Evolutionary conservation across 1,140 invertebrate species (phyloP).

Genomic region (Macrocentrus cingulum): DNA sequence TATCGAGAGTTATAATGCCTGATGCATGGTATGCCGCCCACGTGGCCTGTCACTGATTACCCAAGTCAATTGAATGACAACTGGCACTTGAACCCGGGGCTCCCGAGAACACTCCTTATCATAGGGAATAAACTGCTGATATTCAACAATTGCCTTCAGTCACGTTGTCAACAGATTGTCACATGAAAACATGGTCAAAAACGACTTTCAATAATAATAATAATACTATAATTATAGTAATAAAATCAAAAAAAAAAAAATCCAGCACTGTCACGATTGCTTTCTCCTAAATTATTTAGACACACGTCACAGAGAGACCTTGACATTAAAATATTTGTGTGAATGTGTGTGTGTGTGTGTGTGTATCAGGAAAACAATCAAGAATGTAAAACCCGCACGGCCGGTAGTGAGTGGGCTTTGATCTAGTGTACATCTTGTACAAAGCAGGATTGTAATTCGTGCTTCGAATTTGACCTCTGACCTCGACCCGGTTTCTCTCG

Average conservation of each 20-base stretch:
- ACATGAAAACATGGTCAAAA: not conserved
- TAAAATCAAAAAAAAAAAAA: too few species aligned
- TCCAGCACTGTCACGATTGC: not conserved
- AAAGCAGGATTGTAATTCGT: not conserved
- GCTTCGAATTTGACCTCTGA: conserved; percentile 12
- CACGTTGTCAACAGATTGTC: too few species aligned
- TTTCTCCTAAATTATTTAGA: conserved; percentile 4
- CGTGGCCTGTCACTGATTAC: conserved; percentile 1
- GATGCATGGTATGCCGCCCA: conserved; percentile 8
- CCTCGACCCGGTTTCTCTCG: conserved; percentile 18
- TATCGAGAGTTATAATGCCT: not conserved
- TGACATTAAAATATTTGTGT: conserved; percentile 18
- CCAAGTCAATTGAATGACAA: conserved; percentile 14
- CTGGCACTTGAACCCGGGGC: conserved; percentile 6
- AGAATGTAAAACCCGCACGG: too few species aligned
- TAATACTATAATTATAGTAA: too few species aligned
- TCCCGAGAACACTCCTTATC: not conserved
- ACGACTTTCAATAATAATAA: too few species aligned
- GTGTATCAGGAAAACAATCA: too few species aligned
- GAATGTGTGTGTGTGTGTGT: too few species aligned
- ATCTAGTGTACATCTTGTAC: too few species aligned
- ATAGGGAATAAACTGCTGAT: not conserved
- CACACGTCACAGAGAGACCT: conserved; percentile 3
- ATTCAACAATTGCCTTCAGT: not conserved
- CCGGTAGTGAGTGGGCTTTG: too few species aligned